phyloP scores from a whole-genome alignment of 2,113 vertebrate species.

The Leptobrachium ailaonicum region DNA sequence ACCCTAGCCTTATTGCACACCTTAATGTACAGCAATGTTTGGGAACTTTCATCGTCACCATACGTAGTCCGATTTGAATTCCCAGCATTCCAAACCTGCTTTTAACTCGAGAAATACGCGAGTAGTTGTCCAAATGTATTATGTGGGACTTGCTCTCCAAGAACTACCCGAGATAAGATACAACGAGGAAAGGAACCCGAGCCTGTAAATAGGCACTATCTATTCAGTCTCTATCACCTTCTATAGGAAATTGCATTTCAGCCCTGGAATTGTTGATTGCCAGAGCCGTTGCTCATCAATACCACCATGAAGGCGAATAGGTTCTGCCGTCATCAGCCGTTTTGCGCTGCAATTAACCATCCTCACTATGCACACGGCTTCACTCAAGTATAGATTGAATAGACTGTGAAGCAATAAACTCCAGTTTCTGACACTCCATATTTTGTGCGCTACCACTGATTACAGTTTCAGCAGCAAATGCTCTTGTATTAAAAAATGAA shows the following conservation, averaged over 20 bases:
- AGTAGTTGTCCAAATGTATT: too few species aligned
- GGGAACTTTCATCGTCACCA: too few species aligned
- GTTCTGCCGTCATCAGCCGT: conserved; percentile 2
- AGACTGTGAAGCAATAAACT: background rate
- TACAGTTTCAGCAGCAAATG: conserved; percentile 2
- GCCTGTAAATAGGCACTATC: conserved; percentile 4
- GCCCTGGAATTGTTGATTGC: conserved; percentile 46
- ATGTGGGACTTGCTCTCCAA: too few species aligned
- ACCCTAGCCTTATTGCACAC: too few species aligned
- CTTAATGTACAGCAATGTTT: too few species aligned
- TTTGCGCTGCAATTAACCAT: background rate
- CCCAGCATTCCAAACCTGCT: too few species aligned
- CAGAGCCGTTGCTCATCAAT: background rate
- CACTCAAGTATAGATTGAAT: background rate
- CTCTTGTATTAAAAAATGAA: background rate
- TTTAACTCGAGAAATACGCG: too few species aligned
- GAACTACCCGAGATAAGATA: too few species aligned
- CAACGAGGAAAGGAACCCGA: conserved; percentile 3
- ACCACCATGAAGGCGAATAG: conserved; percentile 30
- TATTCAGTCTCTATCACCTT: background rate
- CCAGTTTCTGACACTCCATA: accelerated
- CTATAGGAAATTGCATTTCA: conserved; percentile 7
- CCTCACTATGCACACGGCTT: conserved; percentile 1
- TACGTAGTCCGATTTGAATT: too few species aligned
- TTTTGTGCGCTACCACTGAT: background rate